Evolutionary conservation across 2,797 vertebrate genomes (phyloP).

Genomic region (Sternarchorhynchus goeldii): DNA sequence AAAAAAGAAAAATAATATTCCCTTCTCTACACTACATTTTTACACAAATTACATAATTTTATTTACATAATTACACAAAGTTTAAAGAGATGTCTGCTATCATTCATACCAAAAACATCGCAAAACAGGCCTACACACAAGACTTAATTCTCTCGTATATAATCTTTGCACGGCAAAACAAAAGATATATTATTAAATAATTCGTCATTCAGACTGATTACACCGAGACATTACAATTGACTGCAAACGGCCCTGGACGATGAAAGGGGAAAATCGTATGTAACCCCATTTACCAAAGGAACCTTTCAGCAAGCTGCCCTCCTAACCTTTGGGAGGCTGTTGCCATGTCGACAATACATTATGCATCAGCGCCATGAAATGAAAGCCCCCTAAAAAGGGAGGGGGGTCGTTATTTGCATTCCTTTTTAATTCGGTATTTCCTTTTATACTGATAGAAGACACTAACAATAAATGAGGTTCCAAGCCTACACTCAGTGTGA

Average conservation of each 20-base stretch:
- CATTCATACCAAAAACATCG: too few species aligned
- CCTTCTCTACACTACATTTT: too few species aligned
- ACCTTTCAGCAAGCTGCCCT: not conserved
- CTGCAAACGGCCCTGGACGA: not conserved
- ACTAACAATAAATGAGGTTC: not conserved
- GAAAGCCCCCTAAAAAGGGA: constrained; percentile 4
- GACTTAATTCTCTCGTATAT: too few species aligned
- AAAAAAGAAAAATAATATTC: too few species aligned
- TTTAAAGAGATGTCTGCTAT: too few species aligned
- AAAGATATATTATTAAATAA: too few species aligned
- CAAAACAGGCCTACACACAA: too few species aligned
- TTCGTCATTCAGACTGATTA: too few species aligned
- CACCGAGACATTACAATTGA: too few species aligned
- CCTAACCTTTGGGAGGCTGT: constrained; percentile 21
- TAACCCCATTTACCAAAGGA: not conserved
- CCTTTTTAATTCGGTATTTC: constrained; percentile 13
- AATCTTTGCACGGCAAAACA: too few species aligned
- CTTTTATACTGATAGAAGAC: constrained; percentile 15
- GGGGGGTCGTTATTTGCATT: constrained; percentile 15
- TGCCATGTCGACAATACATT: constrained; percentile 17
- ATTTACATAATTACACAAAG: too few species aligned
- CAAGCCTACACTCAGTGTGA: not conserved
- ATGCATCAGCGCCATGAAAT: constrained; percentile 15
- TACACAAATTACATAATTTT: too few species aligned
- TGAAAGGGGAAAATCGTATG: not conserved